Percentiles rank a stretch among this genome's conserved stretches.
phyloP scores from a whole-genome alignment of 2,888 invertebrate genomes.

The Cotesia congregata region DNA sequence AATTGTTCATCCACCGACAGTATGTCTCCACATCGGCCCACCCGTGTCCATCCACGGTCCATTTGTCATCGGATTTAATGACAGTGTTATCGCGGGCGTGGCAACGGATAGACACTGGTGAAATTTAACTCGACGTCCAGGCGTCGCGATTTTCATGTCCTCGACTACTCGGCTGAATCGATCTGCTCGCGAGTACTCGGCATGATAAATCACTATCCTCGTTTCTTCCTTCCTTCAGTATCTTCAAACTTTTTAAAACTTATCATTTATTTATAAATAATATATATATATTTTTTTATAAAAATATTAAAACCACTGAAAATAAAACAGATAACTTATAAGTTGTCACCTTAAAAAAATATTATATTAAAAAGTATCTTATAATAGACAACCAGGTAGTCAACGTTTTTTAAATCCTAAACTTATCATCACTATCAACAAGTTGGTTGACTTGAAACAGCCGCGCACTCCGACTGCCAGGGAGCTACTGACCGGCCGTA shows the following conservation, averaged over 20 bases:
- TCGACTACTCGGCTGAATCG: constrained; percentile 29
- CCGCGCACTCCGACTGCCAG: constrained; percentile 61
- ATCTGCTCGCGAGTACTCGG: constrained; percentile 27
- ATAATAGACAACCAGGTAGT: not conserved
- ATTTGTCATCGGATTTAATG: constrained; percentile 25
- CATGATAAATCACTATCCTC: constrained; percentile 26
- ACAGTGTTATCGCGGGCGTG: constrained; percentile 29
- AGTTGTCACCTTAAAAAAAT: not conserved
- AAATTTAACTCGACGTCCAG: constrained; percentile 13
- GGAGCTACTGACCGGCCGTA: constrained; percentile 63
- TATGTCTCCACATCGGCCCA: constrained; percentile 27
- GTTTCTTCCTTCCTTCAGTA: constrained; percentile 1
- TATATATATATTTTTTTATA: not conserved
- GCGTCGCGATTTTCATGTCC: constrained; percentile 30
- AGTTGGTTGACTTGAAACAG: constrained; percentile 18
- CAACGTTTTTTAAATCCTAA: not conserved
- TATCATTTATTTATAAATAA: not conserved
- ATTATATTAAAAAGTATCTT: too few species aligned
- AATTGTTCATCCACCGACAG: constrained; percentile 27
- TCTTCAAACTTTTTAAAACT: not conserved
- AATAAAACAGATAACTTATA: not conserved
- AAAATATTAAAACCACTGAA: not conserved
- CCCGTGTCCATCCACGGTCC: constrained; percentile 17
- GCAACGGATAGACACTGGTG: constrained; percentile 13
- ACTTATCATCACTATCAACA: not conserved